Base-by-base conservation (phyloP, 2,113 vertebrate species). In the Platichthys stellatus region DNA sequence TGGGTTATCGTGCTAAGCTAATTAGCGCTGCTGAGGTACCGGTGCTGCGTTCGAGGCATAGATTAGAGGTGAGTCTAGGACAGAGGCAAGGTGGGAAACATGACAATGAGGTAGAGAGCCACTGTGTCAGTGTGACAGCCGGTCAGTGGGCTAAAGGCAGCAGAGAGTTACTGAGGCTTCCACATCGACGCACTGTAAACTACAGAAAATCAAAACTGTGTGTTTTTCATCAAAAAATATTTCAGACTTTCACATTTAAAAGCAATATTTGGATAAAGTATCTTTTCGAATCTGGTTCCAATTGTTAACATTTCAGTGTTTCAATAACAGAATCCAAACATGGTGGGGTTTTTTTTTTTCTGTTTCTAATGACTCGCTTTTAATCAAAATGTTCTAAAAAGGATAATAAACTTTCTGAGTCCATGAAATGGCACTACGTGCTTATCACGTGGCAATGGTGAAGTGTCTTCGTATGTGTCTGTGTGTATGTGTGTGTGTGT, bases 1-100 rank as follows among this genome's bases (percentile, higher is more conserved):
- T 86, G 67, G 83, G 88, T 89, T 76, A 83, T 62, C 65, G 86
- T 62, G 71, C 71, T 92, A 92, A 92, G 89, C 87, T 90, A 89
- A 91, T 92, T 92, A 91, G 69, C 1, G 45, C 24, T 49, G 80
- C 69, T 70, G 72, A 83, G 59, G 72, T 49, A 53, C 28, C 15
- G 5, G 23, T 40, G 54, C 35, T 63, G 76, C 59, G 62, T 75
- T 62, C 18, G 63, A 83, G 74, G 74, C 59, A 63, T 8, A 24
- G 40, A 67, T 74, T 57, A 21, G 63, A 83, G 74, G 73, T 85
- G 76, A 90, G 66, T 59, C 1, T 67, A 28, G 69, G 72, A 70
- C 57, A 80, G 43, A 12, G 26, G 17, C 21, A n/a, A 21, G n/a
- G 28, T 17, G 35, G 63, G 14, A 67, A 61, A 35, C 63, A n/a